Conservation (phyloP, 2,888 invertebrate species). For the Phengaris arion region DNA sequence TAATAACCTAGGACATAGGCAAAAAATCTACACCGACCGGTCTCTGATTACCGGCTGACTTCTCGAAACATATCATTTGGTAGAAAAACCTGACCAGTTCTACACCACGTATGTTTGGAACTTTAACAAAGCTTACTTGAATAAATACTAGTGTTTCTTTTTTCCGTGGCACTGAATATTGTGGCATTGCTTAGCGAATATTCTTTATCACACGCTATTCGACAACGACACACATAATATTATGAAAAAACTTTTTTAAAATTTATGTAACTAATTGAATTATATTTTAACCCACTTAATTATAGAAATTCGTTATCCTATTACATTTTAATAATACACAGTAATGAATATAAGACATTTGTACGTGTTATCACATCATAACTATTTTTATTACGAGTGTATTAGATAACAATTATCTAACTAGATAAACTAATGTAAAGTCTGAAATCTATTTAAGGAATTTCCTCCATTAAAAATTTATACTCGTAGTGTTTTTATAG, state of each 20-base stretch:
- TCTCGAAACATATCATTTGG: conserved; percentile 42
- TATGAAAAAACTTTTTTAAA: neutral
- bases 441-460: neutral
- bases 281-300: neutral
- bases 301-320: neutral
- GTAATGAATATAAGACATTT: conserved; percentile 4
- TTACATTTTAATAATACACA: neutral
- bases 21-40: conserved; percentile 41
- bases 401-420: conserved; percentile 7
- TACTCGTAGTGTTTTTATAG: neutral
- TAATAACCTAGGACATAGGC: conserved; percentile 30
- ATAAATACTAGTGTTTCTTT: neutral
- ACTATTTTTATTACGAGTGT: neutral
- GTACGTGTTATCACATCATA: neutral
- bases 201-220: conserved; percentile 24
- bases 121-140: conserved; percentile 10
- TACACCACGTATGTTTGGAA: conserved; percentile 6
- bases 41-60: conserved; percentile 43
- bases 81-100: conserved; percentile 36
- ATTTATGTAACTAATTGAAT: neutral
- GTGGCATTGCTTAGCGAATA: neutral
- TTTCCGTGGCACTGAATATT: neutral
- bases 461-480: neutral
- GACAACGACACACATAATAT: neutral
- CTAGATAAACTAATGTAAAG: conserved; percentile 1